Evolutionary conservation across 1,140 invertebrate genomes (phyloP).

Genomic region (Caerostris darwini): DNA sequence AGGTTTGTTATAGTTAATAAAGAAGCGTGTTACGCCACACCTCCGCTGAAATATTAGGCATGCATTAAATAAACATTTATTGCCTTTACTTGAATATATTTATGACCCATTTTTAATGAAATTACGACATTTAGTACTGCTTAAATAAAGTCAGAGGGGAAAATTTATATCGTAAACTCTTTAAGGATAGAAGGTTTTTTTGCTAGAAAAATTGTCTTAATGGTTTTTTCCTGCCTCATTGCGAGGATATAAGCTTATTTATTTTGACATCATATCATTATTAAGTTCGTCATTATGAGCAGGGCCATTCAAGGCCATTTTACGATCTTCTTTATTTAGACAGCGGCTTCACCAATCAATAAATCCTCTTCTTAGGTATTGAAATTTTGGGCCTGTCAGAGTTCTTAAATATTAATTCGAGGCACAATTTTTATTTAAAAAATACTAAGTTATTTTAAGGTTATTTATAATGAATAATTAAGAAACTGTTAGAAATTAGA

Average conservation of each 20-base stretch:
- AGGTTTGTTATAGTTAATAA: not conserved
- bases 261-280: conserved; percentile 33
- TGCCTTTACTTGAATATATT: not conserved
- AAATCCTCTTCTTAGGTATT: not conserved
- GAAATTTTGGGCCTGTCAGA: too few relatives aligned
- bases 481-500: too few relatives aligned
- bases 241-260: not conserved
- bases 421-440: too few relatives aligned
- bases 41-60: not conserved
- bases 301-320: conserved; percentile 7
- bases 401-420: too few relatives aligned
- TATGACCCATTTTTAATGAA: conserved; percentile 62
- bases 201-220: not conserved
- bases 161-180: conserved; percentile 51
- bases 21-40: not conserved
- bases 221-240: not conserved
- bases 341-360: conserved; percentile 15
- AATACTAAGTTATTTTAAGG: too few relatives aligned
- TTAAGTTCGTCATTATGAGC: not conserved
- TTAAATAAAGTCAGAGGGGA: conserved; percentile 4
- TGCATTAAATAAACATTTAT: conserved; percentile 32
- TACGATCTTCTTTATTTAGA: conserved; percentile 17
- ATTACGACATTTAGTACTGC: conserved; percentile 32
- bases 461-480: too few relatives aligned
- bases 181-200: conserved; percentile 2